These are phyloP conservation scores for Vanacampus margaritifer DNA, from an alignment of 2,113 vertebrate genomes.

Conservation along the genomic window DNA sequence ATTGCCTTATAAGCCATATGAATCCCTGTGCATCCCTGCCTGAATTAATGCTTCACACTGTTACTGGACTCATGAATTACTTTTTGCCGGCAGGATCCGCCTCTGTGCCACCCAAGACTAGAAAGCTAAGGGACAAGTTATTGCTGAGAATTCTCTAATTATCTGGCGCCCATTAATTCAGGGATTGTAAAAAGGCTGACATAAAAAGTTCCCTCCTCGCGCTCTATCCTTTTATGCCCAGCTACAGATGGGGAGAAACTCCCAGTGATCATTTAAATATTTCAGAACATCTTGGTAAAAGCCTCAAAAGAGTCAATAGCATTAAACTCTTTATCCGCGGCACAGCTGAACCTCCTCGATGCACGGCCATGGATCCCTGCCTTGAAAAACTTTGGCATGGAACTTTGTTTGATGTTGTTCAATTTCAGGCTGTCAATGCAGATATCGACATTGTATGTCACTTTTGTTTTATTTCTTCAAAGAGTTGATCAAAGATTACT, in stretches of 20 bases:
- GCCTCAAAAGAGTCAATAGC: constrained; percentile 63
- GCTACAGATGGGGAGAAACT: constrained; percentile 55
- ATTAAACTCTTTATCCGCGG: constrained; percentile 56
- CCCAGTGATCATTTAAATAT: constrained; percentile 70
- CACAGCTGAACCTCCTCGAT: constrained; percentile 35
- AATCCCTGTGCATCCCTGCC: constrained; percentile 15
- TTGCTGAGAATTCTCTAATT: constrained; percentile 63
- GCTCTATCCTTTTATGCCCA: constrained; percentile 53
- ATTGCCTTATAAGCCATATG: constrained; percentile 29
- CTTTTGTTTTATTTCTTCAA: constrained; percentile 56
- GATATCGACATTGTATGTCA: constrained; percentile 36
- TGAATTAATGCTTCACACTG: constrained; percentile 26
- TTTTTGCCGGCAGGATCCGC: constrained; percentile 34
- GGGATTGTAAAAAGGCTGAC: constrained; percentile 55
- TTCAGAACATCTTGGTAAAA: constrained; percentile 64
- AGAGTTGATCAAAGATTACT: constrained; percentile 58
- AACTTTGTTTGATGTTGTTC: constrained; percentile 63
- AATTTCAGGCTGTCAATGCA: constrained; percentile 63
- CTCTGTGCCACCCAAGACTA: constrained; percentile 51
- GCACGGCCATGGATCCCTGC: constrained; percentile 45
- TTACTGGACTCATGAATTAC: constrained; percentile 45
- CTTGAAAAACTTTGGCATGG: constrained; percentile 54
- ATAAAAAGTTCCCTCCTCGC: constrained; percentile 55
- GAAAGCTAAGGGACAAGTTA: constrained; percentile 58
- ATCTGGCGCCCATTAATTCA: constrained; percentile 62